phyloP scores from a whole-genome alignment of 92 coral and sea anemone species.

The Palythoa grandiflora region DNA sequence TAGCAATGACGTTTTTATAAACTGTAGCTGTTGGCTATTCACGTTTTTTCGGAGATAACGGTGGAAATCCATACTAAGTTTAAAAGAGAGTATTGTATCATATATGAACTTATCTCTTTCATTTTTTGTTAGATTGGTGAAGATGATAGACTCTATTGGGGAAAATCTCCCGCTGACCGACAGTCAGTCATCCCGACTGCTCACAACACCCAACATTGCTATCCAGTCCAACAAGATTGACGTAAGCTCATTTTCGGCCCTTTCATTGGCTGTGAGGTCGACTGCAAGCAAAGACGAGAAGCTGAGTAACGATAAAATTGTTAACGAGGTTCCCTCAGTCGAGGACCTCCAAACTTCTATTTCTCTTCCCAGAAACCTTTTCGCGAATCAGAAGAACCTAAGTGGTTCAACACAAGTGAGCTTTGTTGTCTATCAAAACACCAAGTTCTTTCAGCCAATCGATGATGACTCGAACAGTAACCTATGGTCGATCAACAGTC shows the following conservation, averaged over 20 bases:
- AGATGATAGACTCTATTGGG: conserved; percentile 72
- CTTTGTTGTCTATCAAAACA: conserved; percentile 77
- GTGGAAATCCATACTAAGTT: too few relatives aligned
- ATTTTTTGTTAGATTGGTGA: conserved; percentile 61
- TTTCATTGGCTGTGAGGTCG: conserved; percentile 63
- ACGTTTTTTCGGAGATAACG: neutral
- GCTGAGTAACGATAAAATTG: conserved; percentile 44
- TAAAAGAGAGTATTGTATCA: neutral
- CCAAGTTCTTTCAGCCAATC: conserved; percentile 78
- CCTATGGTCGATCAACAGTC: conserved; percentile 52
- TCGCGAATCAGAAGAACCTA: conserved; percentile 44
- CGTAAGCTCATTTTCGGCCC: conserved; percentile 65
- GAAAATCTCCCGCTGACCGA: conserved; percentile 70
- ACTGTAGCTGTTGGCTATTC: neutral
- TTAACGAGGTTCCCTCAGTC: conserved; percentile 33
- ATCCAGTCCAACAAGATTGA: conserved; percentile 71
- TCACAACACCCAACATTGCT: conserved; percentile 65
- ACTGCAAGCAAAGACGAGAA: conserved; percentile 44
- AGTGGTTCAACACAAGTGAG: conserved; percentile 58
- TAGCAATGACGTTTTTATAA: neutral
- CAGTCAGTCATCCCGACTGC: conserved; percentile 59
- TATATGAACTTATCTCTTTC: neutral
- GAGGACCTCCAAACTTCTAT: conserved; percentile 70
- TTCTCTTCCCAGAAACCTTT: conserved; percentile 64
- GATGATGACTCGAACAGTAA: conserved; percentile 46